Evolutionary conservation across 1,140 invertebrate species (phyloP), one percentile per base, ranked within the genome.

Genomic region (Antheraea pernyi): DNA sequence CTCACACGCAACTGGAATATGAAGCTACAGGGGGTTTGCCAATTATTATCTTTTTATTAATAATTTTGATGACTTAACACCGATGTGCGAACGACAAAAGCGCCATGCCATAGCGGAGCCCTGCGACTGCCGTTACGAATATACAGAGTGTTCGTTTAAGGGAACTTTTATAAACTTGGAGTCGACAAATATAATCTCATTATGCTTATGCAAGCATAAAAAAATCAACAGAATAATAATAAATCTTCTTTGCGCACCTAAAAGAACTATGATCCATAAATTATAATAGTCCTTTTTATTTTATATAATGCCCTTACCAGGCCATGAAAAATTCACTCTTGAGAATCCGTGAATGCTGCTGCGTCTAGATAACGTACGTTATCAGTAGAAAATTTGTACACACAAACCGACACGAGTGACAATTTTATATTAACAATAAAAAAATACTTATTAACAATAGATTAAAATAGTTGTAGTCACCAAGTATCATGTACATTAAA

Each of bases 61-160:
- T 53, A 53, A 53, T 53, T 53, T 53, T 53, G 46, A 53, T 16
- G 46, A 53, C 46, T 53, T 53, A 53, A 53, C 46, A 53, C 46
- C 46, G 9, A 53, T 16, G 46, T 53, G 46, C 46, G 62, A 71
- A 73, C 72, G 67, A 73, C 68, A 73, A 77, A 85, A 84, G 85
- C 82, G 72, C 65, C 80, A 86, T 85, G 84, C 84, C 69, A 76
- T 53, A 53, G 77, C 78, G 82, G 78, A 63, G 46, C 46, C 46
- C 16, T 16, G 16, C 11, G 46, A 53, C 46, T 13, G 16, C 16
- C 11, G 6, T 13, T n/a, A 6, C 46, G 1, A 53, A 13, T 53
- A 53, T 53, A 53, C 46, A 53, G 7, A 53, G 46, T 53, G 46
- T 53, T 53, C 46, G 16, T 53, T 53, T 53, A 16, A 53, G 16